phyloP scores from a whole-genome alignment of 2,888 invertebrate species.

The Pasiphila rectangulata region DNA sequence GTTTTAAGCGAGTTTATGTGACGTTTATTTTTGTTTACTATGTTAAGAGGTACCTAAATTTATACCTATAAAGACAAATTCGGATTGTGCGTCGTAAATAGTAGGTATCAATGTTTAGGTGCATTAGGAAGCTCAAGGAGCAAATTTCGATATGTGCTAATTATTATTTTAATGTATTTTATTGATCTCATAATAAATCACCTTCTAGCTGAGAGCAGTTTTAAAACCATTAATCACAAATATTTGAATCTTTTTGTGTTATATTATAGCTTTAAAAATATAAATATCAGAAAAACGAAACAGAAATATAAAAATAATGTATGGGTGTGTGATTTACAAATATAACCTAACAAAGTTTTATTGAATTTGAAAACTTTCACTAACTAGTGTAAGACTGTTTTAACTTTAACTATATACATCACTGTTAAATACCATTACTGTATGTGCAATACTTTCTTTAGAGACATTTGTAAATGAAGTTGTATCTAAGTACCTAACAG shows the following conservation, averaged over 20 bases:
- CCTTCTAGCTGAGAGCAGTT: slow-evolving; percentile 40
- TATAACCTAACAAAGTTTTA: slow-evolving; percentile 36
- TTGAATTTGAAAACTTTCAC: slow-evolving; percentile 35
- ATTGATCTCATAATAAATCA: slow-evolving; percentile 64
- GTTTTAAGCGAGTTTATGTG: slow-evolving; percentile 15
- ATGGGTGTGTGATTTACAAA: slow-evolving; percentile 43
- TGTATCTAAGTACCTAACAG: slow-evolving; percentile 12
- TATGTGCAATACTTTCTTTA: slow-evolving; percentile 30
- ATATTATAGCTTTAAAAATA: slow-evolving; percentile 31
- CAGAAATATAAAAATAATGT: slow-evolving; percentile 40
- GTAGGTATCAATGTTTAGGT: slow-evolving; percentile 41
- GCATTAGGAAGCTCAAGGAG: slow-evolving; percentile 53
- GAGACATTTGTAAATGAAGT: slow-evolving; percentile 24
- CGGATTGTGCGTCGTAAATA: slow-evolving; percentile 46
- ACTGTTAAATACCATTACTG: slow-evolving; percentile 29
- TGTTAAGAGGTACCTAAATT: slow-evolving; percentile 16
- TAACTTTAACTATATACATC: slow-evolving; percentile 41
- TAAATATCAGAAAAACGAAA: slow-evolving; percentile 39
- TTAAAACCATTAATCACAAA: slow-evolving; percentile 39
- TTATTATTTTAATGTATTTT: slow-evolving; percentile 37
- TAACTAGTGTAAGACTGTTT: slow-evolving; percentile 44
- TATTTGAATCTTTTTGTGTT: slow-evolving; percentile 33
- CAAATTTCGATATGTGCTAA: slow-evolving; percentile 46
- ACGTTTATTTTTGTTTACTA: slow-evolving; percentile 33
- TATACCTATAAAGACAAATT: slow-evolving; percentile 27